Conservation (phyloP, 2,797 vertebrate species). For the Clarias fuscus region DNA sequence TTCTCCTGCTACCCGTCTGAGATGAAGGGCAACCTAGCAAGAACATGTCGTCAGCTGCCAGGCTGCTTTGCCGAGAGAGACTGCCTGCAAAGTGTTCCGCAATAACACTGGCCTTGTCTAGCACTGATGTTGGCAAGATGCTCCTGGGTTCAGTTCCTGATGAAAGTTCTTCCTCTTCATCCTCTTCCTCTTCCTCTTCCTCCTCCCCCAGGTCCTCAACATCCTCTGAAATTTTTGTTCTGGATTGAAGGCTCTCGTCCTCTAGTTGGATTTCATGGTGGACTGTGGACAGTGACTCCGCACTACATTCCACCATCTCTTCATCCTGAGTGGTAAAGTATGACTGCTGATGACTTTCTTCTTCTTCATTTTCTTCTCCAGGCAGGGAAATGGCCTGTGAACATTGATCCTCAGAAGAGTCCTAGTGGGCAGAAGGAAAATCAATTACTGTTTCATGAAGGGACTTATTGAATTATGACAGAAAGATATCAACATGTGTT, state of each 20-base stretch:
- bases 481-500: constrained; percentile 31
- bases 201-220: constrained; percentile 51
- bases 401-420: constrained; percentile 27
- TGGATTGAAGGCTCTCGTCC: constrained; percentile 33
- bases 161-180: constrained; percentile 16
- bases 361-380: constrained; percentile 30
- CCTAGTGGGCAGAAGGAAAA: constrained; percentile 40
- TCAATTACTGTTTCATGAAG: constrained; percentile 20
- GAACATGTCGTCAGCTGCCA: constrained; percentile 76
- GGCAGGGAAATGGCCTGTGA: constrained; percentile 32
- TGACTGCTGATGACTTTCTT: not conserved
- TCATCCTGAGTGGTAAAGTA: constrained; percentile 23
- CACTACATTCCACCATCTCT: not conserved
- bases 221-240: constrained; percentile 42
- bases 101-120: constrained; percentile 84
- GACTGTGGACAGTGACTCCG: constrained; percentile 5
- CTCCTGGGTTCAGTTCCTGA: constrained; percentile 56
- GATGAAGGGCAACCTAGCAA: constrained; percentile 70
- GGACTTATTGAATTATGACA: constrained; percentile 28
- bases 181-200: constrained; percentile 45
- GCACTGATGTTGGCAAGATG: constrained; percentile 82
- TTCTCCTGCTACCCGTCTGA: constrained; percentile 68
- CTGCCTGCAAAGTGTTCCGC: constrained; percentile 76
- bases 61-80: constrained; percentile 81
- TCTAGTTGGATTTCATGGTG: constrained; percentile 39